phyloP scores from a whole-genome alignment of 2,888 invertebrate species.

The Falcaria lacertinaria region DNA sequence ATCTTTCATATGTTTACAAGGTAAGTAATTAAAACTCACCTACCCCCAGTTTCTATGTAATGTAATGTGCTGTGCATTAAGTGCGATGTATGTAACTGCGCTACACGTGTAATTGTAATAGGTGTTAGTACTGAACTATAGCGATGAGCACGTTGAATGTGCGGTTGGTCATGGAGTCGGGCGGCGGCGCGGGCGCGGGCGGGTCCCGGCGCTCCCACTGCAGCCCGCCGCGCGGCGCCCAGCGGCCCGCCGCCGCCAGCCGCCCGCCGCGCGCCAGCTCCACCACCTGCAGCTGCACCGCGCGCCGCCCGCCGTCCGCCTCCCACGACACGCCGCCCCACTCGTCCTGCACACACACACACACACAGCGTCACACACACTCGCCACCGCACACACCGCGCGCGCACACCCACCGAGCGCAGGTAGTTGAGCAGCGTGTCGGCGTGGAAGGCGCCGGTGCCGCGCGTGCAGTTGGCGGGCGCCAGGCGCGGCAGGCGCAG shows the following conservation, averaged over 20 bases:
- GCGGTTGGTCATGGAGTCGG: conserved; percentile 59
- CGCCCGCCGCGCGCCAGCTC: conserved; percentile 55
- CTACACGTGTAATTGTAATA: too few relatives aligned
- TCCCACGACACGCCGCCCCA: conserved; percentile 35
- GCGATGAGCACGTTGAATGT: conserved; percentile 64
- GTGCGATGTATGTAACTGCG: too few relatives aligned
- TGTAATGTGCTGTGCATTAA: too few relatives aligned
- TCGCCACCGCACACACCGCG: conserved; percentile 4
- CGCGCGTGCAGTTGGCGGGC: conserved; percentile 38
- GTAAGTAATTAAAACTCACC: too few relatives aligned
- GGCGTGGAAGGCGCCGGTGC: conserved; percentile 57
- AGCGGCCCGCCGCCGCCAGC: conserved; percentile 42
- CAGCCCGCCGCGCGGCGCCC: conserved; percentile 44
- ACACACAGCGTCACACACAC: conserved; percentile 12
- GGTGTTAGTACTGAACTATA: too few relatives aligned
- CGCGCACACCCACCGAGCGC: conserved; percentile 40
- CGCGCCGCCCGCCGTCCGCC: conserved; percentile 42
- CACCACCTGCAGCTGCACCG: conserved; percentile 40
- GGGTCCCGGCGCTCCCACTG: conserved; percentile 38
- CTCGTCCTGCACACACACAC: conserved; percentile 26
- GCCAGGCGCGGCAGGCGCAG: conserved; percentile 29
- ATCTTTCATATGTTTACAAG: too few relatives aligned
- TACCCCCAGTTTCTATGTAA: too few relatives aligned
- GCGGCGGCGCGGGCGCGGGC: conserved; percentile 35
- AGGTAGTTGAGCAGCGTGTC: conserved; percentile 66